Evolutionary conservation across 2,888 invertebrate species (phyloP).

Genomic region (Stegophylla sp.): DNA sequence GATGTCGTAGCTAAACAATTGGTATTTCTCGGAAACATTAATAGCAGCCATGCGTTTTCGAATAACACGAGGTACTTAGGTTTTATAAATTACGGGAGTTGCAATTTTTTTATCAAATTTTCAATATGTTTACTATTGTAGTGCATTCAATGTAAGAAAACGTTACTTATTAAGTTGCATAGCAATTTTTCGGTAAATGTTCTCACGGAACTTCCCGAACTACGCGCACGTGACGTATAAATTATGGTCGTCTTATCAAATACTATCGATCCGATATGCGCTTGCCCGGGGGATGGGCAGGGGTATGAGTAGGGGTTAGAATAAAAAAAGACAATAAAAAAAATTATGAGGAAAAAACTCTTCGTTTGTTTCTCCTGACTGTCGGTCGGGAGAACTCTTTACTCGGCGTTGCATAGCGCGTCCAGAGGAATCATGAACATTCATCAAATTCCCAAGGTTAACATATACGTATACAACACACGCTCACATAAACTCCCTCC

Average conservation of each 20-base stretch:
- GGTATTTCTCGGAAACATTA: too few relatives aligned
- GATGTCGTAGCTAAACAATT: too few relatives aligned
- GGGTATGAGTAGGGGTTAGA: not conserved
- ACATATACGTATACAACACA: slow-evolving; percentile 9
- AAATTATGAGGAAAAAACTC: not conserved
- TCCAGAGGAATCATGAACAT: slow-evolving; percentile 56
- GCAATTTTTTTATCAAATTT: not conserved
- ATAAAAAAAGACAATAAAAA: slow-evolving; percentile 23
- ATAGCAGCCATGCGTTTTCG: too few relatives aligned
- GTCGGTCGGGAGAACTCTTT: slow-evolving; percentile 41
- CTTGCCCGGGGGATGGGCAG: not conserved
- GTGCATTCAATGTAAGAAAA: not conserved
- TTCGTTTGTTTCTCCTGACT: slow-evolving; percentile 30
- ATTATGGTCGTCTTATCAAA: slow-evolving; percentile 17
- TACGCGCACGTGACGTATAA: slow-evolving; percentile 15
- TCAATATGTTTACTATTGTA: not conserved
- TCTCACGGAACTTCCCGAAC: slow-evolving; percentile 20
- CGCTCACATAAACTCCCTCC: slow-evolving; percentile 18
- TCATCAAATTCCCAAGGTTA: slow-evolving; percentile 59
- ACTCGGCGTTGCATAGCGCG: slow-evolving; percentile 19
- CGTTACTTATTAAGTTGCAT: not conserved
- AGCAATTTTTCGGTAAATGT: slow-evolving; percentile 21
- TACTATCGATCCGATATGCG: not conserved
- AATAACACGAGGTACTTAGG: too few relatives aligned
- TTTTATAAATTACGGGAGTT: too few relatives aligned